These are phyloP conservation scores for Bombus vancouverensis DNA, from an alignment of 1,140 invertebrate genomes.

Conservation along the genomic window DNA sequence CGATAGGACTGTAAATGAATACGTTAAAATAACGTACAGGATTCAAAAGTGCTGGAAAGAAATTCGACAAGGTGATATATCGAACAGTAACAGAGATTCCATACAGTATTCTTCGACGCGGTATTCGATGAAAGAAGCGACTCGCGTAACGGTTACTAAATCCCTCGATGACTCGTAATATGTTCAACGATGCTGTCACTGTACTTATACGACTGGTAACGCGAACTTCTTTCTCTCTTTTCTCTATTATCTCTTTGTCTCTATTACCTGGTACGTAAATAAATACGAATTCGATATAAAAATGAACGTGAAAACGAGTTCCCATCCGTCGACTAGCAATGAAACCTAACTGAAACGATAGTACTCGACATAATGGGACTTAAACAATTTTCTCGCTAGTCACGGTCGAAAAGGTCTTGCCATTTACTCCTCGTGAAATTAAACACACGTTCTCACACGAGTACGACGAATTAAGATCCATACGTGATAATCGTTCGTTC, in stretches of 20 bases:
- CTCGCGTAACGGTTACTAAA: conserved; percentile 22
- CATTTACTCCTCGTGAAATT: conserved; percentile 20
- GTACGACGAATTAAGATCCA: conserved; percentile 61
- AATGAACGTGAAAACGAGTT: neutral
- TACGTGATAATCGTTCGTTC: conserved; percentile 52
- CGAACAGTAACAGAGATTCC: neutral
- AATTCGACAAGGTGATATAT: neutral
- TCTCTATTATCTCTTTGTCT: neutral
- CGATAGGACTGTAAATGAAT: neutral
- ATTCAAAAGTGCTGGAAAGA: too few species aligned
- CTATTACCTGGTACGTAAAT: neutral
- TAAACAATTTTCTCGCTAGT: conserved; percentile 55
- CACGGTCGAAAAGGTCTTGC: conserved; percentile 27
- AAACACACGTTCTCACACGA: conserved; percentile 62
- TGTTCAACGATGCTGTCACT: conserved; percentile 16
- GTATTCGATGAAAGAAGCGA: conserved; percentile 1
- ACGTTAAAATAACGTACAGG: neutral
- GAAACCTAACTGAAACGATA: conserved; percentile 16
- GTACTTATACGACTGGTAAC: neutral
- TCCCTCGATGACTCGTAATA: conserved; percentile 20
- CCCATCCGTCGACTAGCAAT: neutral
- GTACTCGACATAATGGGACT: conserved; percentile 21
- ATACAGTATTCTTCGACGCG: neutral
- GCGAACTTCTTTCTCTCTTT: neutral
- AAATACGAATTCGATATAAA: neutral